Conservation (phyloP, 1,140 invertebrate species). For the Apolygus lucorum region DNA sequence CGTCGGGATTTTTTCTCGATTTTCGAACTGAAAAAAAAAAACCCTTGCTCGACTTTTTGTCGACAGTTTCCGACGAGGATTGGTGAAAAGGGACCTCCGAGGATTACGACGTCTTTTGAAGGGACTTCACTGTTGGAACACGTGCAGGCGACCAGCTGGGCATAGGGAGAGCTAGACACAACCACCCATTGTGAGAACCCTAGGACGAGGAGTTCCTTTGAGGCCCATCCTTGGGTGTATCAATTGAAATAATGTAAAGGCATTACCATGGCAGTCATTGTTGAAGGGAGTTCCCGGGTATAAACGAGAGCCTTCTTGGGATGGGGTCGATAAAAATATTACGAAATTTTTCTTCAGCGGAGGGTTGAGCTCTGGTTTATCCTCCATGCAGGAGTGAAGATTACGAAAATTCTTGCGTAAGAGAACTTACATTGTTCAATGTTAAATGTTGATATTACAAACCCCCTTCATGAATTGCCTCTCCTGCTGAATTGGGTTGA, state of each 20-base stretch:
- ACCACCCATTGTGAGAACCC: slow-evolving; percentile 5
- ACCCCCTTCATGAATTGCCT: not conserved
- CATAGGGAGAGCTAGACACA: slow-evolving; percentile 5
- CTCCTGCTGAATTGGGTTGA: not conserved
- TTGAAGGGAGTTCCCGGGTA: not conserved
- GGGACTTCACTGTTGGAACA: slow-evolving; percentile 12
- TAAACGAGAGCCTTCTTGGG: not conserved
- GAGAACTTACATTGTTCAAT: not conserved
- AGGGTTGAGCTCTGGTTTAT: not conserved
- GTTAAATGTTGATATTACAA: not conserved
- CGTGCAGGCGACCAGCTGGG: slow-evolving; percentile 7
- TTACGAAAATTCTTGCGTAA: not conserved
- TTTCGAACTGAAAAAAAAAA: too few relatives aligned
- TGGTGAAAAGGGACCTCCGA: not conserved
- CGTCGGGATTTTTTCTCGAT: too few relatives aligned
- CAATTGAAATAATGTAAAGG: slow-evolving; percentile 7
- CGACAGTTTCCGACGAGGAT: not conserved
- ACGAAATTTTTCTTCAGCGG: not conserved
- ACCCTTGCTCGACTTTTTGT: too few relatives aligned
- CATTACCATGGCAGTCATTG: slow-evolving; percentile 7
- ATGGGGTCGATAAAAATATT: slow-evolving; percentile 7
- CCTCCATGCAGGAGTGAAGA: not conserved
- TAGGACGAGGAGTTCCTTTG: not conserved
- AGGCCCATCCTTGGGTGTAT: slow-evolving; percentile 8
- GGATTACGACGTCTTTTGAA: slow-evolving; percentile 3